Evolutionary conservation across 2,888 invertebrate genomes (phyloP), one percentile per base, ranked within the genome.

Genomic region (Netelia fuscicornis): DNA sequence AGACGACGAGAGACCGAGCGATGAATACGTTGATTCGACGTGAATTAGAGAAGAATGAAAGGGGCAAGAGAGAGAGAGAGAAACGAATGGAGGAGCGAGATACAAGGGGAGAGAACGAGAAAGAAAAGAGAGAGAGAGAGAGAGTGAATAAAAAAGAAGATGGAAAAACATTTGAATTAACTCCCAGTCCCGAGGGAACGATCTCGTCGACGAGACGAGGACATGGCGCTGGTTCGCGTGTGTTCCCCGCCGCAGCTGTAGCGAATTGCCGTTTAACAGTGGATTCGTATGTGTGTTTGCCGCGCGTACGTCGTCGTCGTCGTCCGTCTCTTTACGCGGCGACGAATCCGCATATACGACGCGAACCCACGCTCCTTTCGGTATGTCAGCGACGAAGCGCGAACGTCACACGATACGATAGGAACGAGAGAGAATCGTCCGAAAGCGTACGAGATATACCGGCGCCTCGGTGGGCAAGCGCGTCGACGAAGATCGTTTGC

Each of bases 161-260:
- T 87, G 77, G 77, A 64, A 64, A 71, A 70, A 60, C 25, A 60
- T 75, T 77, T 60, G 48, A 87, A 75, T 80, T 54, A 72, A 82
- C 81, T 82, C 79, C 65, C 86, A 83, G 81, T 87, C 84, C 87
- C 83, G 76, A 83, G 84, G 84, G 87, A 87, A 83, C 54, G 54
- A 70, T 79, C 74, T 67, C 75, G 76, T 68, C 76, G 76, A 62
- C 42, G 68, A 82, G 79, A 81, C 79, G 70, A 80, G 67, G 68
- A 56, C 83, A 85, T 83, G 68, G 67, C 75, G 75, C 64, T 56
- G 64, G 37, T 17, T 58, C 54, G 79, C 85, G 85, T 82, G 79
- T 67, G 79, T 58, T 74, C 30, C 20, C 20, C 9, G 58, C 65
- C 67, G 77, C 81, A 75, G 79, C 78, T 78, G 71, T 71, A 75